phyloP scores from a whole-genome alignment of 2,888 invertebrate genomes.

The Trissoscelio sp. region DNA sequence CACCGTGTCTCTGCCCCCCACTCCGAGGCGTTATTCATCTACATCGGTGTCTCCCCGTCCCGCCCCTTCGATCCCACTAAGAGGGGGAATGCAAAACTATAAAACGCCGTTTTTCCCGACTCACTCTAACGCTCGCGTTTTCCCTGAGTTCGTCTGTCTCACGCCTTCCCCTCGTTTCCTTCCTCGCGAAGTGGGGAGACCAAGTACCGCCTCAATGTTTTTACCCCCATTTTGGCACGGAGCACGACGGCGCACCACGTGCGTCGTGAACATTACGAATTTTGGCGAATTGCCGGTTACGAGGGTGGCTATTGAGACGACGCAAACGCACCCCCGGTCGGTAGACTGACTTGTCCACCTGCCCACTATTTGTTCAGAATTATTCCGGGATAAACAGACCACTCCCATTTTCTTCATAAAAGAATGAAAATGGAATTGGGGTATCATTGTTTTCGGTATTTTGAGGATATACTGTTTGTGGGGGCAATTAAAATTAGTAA shows the following conservation, averaged over 20 bases:
- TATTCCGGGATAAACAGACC: conserved; percentile 50
- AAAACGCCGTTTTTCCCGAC: conserved; percentile 59
- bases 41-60: conserved; percentile 58
- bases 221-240: conserved; percentile 71
- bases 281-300: conserved; percentile 54
- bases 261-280: conserved; percentile 50
- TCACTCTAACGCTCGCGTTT: conserved; percentile 37
- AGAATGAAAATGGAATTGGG: conserved; percentile 30
- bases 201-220: conserved; percentile 69
- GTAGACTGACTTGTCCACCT: conserved; percentile 56
- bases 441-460: conserved; percentile 5
- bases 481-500: background rate
- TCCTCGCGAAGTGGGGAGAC: conserved; percentile 30
- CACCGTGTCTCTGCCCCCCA: conserved; percentile 66
- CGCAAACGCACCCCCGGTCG: conserved; percentile 58
- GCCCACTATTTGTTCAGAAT: conserved; percentile 60
- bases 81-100: conserved; percentile 61
- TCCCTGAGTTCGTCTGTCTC: conserved; percentile 31
- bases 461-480: background rate
- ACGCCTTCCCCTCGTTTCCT: conserved; percentile 65
- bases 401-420: conserved; percentile 67
- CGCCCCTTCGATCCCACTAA: conserved; percentile 61
- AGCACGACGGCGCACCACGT: conserved; percentile 66
- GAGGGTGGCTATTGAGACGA: conserved; percentile 58
- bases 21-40: conserved; percentile 63